phyloP scores from a whole-genome alignment of 2,113 vertebrate genomes.

The Notechis scutatus region DNA sequence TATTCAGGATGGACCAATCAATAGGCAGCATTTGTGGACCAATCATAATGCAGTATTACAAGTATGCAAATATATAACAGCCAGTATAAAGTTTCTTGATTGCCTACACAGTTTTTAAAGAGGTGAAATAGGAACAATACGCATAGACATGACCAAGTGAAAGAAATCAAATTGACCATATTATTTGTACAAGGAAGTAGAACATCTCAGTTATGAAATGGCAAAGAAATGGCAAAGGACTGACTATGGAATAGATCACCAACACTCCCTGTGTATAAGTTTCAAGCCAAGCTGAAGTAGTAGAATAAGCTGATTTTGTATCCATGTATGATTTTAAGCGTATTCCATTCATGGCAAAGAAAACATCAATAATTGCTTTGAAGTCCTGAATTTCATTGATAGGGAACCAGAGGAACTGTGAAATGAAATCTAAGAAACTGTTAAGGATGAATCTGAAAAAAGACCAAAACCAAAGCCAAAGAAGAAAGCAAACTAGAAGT shows the following conservation, averaged over 20 bases:
- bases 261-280: not conserved
- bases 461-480: not conserved
- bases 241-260: not conserved
- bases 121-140: not conserved
- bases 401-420: not conserved
- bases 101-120: not conserved
- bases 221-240: not conserved
- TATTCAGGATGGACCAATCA: too few species aligned
- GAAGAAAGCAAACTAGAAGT: not conserved
- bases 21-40: too few species aligned
- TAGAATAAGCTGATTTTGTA: not conserved
- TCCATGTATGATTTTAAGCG: not conserved
- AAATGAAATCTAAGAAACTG: not conserved
- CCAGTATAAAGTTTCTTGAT: not conserved
- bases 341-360: not conserved
- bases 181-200: not conserved
- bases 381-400: not conserved
- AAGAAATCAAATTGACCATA: not conserved
- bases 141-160: not conserved
- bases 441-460: not conserved
- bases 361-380: not conserved
- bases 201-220: not conserved
- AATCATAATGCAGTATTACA: too few species aligned
- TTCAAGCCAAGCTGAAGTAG: not conserved
- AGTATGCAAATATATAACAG: too few species aligned